A percentile compares a stretch with the other conserved stretches of the same genome.
Evolutionary conservation across 2,888 invertebrate species (phyloP).

Genomic region (Gari tellinella): DNA sequence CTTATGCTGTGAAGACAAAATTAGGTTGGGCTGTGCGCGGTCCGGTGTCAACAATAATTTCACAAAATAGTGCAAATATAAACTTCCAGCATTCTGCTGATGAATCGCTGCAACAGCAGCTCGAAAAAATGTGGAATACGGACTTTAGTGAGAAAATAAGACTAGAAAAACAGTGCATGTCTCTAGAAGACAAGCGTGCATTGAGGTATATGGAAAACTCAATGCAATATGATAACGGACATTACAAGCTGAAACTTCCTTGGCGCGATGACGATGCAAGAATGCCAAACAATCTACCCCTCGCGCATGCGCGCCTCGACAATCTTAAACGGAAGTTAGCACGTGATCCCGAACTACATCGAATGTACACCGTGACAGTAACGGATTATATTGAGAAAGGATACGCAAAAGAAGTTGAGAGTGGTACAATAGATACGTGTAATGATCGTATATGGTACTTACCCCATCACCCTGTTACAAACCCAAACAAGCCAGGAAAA

Average conservation of each 20-base stretch:
- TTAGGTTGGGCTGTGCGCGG: constrained; percentile 20
- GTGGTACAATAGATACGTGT: background rate
- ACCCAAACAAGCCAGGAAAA: constrained; percentile 50
- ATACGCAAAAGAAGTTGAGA: constrained; percentile 31
- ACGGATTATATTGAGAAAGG: constrained; percentile 39
- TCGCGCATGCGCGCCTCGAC: constrained; percentile 31
- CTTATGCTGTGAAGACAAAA: constrained; percentile 16
- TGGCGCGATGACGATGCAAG: constrained; percentile 24
- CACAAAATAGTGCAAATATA: background rate
- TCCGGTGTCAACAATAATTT: background rate
- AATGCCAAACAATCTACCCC: constrained; percentile 29
- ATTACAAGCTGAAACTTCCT: constrained; percentile 41
- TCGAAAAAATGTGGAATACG: no score
- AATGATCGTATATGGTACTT: constrained; percentile 43
- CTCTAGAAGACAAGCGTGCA: no score
- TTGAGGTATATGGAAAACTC: background rate
- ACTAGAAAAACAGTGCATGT: no score
- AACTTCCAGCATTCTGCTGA: background rate
- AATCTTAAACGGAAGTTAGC: constrained; percentile 28
- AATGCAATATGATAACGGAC: constrained; percentile 19
- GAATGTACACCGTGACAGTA: constrained; percentile 26
- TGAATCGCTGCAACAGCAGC: no score
- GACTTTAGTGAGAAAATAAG: no score
- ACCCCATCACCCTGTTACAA: constrained; percentile 50
- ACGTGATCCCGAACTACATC: constrained; percentile 4